These are phyloP conservation scores for Melanophora roralis DNA, from an alignment of 2,888 invertebrate species.

Conservation along the genomic window DNA sequence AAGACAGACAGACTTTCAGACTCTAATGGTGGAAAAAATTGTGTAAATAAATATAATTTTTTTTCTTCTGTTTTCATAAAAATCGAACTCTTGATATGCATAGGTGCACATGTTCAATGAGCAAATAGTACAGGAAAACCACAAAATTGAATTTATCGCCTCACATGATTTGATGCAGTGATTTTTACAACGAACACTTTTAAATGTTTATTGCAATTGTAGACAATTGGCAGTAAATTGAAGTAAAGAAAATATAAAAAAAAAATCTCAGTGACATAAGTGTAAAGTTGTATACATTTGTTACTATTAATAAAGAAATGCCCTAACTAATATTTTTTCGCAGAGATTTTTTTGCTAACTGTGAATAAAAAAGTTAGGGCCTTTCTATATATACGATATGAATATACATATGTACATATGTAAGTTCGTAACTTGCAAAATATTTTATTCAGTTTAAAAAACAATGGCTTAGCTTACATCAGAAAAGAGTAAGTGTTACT, in stretches of 20 bases:
- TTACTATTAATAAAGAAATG: slow-evolving; percentile 33
- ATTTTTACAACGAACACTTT: slow-evolving; percentile 32
- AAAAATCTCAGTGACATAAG: slow-evolving; percentile 23
- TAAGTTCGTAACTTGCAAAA: too few species aligned
- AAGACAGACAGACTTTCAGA: slow-evolving; percentile 19
- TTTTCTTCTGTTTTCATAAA: slow-evolving; percentile 14
- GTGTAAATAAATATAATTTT: slow-evolving; percentile 24
- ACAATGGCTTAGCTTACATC: too few species aligned
- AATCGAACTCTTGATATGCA: slow-evolving; percentile 72
- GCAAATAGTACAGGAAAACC: slow-evolving; percentile 74
- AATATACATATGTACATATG: too few species aligned
- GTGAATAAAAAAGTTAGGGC: too few species aligned
- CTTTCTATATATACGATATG: too few species aligned
- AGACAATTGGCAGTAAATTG: slow-evolving; percentile 24
- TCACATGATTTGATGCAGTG: slow-evolving; percentile 71
- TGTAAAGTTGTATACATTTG: background rate
- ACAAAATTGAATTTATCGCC: slow-evolving; percentile 77
- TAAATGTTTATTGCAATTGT: slow-evolving; percentile 37
- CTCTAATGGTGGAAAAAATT: slow-evolving; percentile 24
- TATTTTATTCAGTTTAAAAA: too few species aligned
- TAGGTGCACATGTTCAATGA: slow-evolving; percentile 76
- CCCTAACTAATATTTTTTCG: too few species aligned
- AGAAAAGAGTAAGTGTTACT: too few species aligned
- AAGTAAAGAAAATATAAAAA: background rate
- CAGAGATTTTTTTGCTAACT: too few species aligned